phyloP scores from a whole-genome alignment of 2,888 invertebrate species.

The Cephus rjabovi region DNA sequence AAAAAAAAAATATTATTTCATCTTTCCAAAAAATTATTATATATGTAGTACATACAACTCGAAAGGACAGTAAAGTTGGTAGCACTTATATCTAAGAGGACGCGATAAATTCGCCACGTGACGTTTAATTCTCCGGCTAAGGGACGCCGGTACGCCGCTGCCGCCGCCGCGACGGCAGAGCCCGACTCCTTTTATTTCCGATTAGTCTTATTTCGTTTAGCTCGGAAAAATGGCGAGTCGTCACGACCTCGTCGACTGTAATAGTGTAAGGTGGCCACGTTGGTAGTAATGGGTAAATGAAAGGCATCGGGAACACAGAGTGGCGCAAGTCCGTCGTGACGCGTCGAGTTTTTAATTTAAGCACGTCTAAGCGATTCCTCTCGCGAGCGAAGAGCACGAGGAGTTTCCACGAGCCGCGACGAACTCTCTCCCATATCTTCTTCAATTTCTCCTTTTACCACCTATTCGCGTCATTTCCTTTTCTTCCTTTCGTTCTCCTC shows the following conservation, averaged over 20 bases:
- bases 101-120: constrained; percentile 6
- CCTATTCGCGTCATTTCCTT: background rate
- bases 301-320: background rate
- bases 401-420: background rate
- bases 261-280: background rate
- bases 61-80: background rate
- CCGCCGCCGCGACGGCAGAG: background rate
- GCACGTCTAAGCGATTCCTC: constrained; percentile 7
- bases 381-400: background rate
- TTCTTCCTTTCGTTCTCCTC: background rate
- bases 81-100: background rate
- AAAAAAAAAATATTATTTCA: background rate
- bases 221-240: background rate
- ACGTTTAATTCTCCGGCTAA: constrained; percentile 2
- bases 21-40: background rate
- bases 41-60: background rate
- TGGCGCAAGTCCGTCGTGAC: constrained; percentile 2
- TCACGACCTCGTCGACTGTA: background rate
- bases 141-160: background rate
- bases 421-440: background rate
- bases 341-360: constrained; percentile 10
- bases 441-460: background rate
- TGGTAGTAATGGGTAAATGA: background rate
- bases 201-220: constrained; percentile 7
- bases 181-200: constrained; percentile 4